These are phyloP conservation scores for Actinostola sp. DNA, from an alignment of 92 coral and sea anemone genomes.

Conservation along the genomic window DNA sequence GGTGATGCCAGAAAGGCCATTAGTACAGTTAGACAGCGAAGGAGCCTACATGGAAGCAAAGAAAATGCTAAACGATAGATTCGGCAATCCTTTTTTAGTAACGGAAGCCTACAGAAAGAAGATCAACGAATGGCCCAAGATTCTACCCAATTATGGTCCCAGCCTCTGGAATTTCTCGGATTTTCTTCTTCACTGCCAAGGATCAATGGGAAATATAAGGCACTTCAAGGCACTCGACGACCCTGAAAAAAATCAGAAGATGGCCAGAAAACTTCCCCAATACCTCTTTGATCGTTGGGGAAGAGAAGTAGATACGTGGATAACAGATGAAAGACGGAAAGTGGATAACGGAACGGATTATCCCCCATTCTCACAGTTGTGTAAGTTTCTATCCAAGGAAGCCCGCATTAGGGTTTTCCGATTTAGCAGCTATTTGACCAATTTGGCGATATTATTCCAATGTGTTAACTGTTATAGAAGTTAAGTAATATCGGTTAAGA, in stretches of 20 bases:
- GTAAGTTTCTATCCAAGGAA: conserved; percentile 2
- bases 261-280: conserved; percentile 61
- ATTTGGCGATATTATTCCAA: too few relatives aligned
- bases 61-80: conserved; percentile 40
- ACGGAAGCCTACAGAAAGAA: too few relatives aligned
- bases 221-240: conserved; percentile 60
- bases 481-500: too few relatives aligned
- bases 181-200: conserved; percentile 42
- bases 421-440: too few relatives aligned
- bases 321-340: conserved; percentile 10
- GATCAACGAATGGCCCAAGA: conserved; percentile 65
- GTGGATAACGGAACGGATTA: background rate
- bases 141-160: conserved; percentile 52
- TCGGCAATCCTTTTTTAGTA: conserved; percentile 64
- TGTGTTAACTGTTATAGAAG: too few relatives aligned
- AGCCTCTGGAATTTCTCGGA: conserved; percentile 65
- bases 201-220: conserved; percentile 44
- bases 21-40: conserved; percentile 41
- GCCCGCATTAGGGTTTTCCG: too few relatives aligned
- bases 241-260: conserved; percentile 60
- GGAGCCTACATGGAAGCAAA: conserved; percentile 61
- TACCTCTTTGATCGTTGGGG: conserved; percentile 49
- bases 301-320: conserved; percentile 47
- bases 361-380: conserved; percentile 14
- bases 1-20: conserved; percentile 70